A percentile compares a stretch with the other conserved stretches of the same genome.
Conservation (phyloP, 2,888 invertebrate genomes). For the Andrena bicolor region DNA sequence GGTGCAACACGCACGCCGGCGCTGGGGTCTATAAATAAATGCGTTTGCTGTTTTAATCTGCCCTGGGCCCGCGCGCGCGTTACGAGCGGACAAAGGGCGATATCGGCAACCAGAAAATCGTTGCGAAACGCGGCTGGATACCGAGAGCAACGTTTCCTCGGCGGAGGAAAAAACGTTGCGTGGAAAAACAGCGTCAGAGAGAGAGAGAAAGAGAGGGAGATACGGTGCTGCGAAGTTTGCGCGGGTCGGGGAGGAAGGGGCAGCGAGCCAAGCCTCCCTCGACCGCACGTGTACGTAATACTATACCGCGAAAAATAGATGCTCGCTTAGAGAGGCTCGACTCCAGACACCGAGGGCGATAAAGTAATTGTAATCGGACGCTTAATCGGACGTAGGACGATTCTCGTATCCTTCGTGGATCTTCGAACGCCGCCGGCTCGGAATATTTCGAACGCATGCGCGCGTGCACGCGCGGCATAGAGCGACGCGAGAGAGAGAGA, state of each 20-base stretch:
- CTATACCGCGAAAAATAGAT: constrained; percentile 65
- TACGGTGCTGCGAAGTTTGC: background rate
- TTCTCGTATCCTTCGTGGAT: background rate
- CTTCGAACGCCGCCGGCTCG: background rate
- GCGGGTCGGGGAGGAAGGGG: background rate
- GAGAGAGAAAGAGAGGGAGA: background rate
- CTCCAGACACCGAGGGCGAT: constrained; percentile 45
- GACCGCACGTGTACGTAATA: constrained; percentile 50
- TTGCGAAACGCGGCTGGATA: constrained; percentile 53
- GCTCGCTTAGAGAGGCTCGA: constrained; percentile 35
- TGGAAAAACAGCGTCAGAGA: background rate
- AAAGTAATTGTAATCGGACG: constrained; percentile 48
- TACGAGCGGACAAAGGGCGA: constrained; percentile 70
- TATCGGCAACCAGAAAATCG: constrained; percentile 67
- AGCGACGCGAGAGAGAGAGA: background rate
- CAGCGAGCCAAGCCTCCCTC: background rate
- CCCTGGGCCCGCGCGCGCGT: constrained; percentile 65
- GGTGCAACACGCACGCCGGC: constrained; percentile 41
- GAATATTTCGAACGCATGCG: constrained; percentile 1
- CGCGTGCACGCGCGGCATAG: background rate
- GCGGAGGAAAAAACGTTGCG: background rate
- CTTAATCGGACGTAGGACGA: constrained; percentile 38
- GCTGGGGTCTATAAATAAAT: constrained; percentile 77
- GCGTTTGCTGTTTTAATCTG: constrained; percentile 75
- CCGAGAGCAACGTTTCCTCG: constrained; percentile 43